Evolutionary conservation across 2,797 vertebrate genomes (phyloP).

Genomic region (Urosaurus nigricauda): DNA sequence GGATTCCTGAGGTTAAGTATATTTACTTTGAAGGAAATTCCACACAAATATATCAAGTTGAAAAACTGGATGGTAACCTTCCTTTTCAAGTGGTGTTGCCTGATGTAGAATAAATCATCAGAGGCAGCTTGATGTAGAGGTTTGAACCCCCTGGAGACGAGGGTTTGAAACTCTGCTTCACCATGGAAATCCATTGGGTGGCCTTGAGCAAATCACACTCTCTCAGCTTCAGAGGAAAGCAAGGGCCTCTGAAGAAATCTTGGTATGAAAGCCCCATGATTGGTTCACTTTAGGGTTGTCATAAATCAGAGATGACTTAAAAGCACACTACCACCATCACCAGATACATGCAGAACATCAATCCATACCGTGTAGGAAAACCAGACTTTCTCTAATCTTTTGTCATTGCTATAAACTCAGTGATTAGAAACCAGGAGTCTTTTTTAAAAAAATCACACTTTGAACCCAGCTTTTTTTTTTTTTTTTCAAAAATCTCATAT

Average conservation of each 20-base stretch:
- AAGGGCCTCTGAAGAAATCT: too few species aligned
- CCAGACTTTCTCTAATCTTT: background rate
- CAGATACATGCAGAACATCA: background rate
- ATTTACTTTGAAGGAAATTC: background rate
- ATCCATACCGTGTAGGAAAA: background rate
- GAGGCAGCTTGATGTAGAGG: too few species aligned
- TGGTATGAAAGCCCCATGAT: too few species aligned
- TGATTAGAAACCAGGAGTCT: conserved; percentile 2
- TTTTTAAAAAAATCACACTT: conserved; percentile 1
- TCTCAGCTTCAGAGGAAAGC: too few species aligned
- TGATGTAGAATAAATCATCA: background rate
- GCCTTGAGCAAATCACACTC: too few species aligned
- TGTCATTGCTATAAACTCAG: background rate
- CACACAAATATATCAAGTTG: background rate
- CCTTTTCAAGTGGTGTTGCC: background rate
- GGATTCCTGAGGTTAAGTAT: background rate
- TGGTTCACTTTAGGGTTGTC: too few species aligned
- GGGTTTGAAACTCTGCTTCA: too few species aligned
- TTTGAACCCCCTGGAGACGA: too few species aligned
- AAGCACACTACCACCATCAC: background rate
- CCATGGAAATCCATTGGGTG: too few species aligned
- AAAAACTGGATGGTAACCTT: conserved; percentile 10
- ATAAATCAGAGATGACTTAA: too few species aligned
- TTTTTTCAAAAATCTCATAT: conserved; percentile 21
- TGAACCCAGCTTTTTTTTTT: background rate